Conservation (phyloP, 2,888 invertebrate species). For the Xylota segnis region DNA sequence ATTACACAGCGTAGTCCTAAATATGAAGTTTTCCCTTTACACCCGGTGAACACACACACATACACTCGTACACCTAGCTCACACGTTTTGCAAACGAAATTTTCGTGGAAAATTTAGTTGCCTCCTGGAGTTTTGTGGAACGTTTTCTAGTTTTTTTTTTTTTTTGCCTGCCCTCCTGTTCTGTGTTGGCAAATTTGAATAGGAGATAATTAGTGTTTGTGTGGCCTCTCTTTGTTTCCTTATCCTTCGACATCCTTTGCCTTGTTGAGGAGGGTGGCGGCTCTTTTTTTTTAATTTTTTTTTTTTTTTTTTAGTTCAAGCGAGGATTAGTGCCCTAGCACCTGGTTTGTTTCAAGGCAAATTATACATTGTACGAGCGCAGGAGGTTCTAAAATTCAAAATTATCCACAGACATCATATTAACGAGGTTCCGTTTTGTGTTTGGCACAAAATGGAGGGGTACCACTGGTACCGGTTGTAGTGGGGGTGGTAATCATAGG, state of each 20-base stretch:
- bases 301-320: constrained; percentile 16
- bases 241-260: constrained; percentile 32
- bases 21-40: constrained; percentile 67
- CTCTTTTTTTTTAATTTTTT: constrained; percentile 22
- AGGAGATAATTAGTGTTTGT: constrained; percentile 75
- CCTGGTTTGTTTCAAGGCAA: constrained; percentile 57
- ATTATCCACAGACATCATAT: constrained; percentile 75
- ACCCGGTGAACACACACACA: not conserved
- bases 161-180: constrained; percentile 14
- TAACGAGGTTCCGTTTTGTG: constrained; percentile 75
- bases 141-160: constrained; percentile 17
- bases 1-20: constrained; percentile 64
- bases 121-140: constrained; percentile 55
- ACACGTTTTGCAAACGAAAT: constrained; percentile 38
- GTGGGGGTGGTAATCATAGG: constrained; percentile 58
- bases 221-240: constrained; percentile 58
- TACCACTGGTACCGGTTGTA: constrained; percentile 13
- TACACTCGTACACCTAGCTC: not conserved
- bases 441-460: constrained; percentile 39
- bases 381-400: constrained; percentile 71
- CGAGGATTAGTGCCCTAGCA: constrained; percentile 52
- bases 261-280: not conserved
- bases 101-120: constrained; percentile 63
- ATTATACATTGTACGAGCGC: constrained; percentile 40
- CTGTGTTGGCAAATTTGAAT: constrained; percentile 68